Evolutionary conservation across 2,888 invertebrate species (phyloP), one percentile per base, ranked within the genome.

Genomic region (Chrysomela aeneicollis): DNA sequence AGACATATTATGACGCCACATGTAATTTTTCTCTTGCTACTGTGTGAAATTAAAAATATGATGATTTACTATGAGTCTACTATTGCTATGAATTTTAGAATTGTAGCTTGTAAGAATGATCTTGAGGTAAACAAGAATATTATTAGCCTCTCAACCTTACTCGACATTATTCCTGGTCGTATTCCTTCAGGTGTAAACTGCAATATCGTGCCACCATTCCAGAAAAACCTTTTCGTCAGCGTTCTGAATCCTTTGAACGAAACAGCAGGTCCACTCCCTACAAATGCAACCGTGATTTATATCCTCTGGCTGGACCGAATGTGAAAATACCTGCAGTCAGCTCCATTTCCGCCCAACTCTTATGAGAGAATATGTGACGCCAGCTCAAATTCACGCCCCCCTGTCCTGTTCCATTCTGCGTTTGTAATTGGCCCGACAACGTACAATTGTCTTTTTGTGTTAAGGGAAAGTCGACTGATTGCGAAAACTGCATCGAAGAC

Each of bases 401-500:
- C 26, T 86, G 86, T 47, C 95, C 95, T 68, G 90, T 92, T 17
- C 97, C 97, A 86, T 97, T 97, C 73, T 94, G 92, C 1, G 94
- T 92, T 61, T 89, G 90, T 60, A 95, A 85, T 74, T 92, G 90
- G 6, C 95, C 95, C 9, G 92, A 90, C 75, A 98, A 84, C 0
- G 91, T 91, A 71, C 93, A 88, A 0, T 95, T 95, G 76, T 98
- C 94, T 74, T 90, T 89, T 58, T 90, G 83, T 0, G 96, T 95
- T 21, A 98, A 84, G 0, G 97, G 97, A 51, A 95, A 93, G 81
- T 98, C 97, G 52, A 98, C 93, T 0, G 96, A 95, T 80, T 97
- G 97, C 18, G 91, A 89, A 78, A 97, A 92, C 51, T 91, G 92
- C 92, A 97, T 95, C 9, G 93, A 93, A n/a, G 93, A 94, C 32